A percentile compares a stretch with the other conserved stretches of the same genome.
phyloP scores from a whole-genome alignment of 2,113 vertebrate species.

The Paraplagusia blochii region DNA sequence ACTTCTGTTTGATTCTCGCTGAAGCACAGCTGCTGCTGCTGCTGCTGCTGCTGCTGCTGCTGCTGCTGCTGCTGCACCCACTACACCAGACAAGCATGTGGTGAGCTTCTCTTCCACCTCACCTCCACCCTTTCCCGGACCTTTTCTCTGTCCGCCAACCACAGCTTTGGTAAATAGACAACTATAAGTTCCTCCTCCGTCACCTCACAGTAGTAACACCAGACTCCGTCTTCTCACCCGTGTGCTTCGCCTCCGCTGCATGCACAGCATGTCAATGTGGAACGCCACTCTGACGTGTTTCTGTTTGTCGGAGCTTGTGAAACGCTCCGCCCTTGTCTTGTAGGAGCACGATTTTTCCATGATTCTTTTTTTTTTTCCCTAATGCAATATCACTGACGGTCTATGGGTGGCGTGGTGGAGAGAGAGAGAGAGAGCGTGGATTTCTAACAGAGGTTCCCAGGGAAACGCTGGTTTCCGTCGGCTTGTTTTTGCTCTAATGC shows the following conservation, averaged over 20 bases:
- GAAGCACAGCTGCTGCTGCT: conserved; percentile 56
- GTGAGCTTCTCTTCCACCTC: conserved; percentile 46
- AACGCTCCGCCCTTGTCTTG: conserved; percentile 55
- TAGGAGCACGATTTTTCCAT: conserved; percentile 50
- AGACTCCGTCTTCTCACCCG: conserved; percentile 58
- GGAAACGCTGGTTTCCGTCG: conserved; percentile 70
- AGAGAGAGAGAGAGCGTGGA: conserved; percentile 44
- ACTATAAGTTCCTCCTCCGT: too few relatives aligned
- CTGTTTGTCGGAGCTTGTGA: conserved; percentile 45
- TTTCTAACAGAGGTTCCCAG: conserved; percentile 63
- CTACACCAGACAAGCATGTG: conserved; percentile 52
- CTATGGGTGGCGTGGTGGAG: conserved; percentile 40
- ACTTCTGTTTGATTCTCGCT: conserved; percentile 55
- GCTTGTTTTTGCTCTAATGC: conserved; percentile 72
- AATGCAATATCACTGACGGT: conserved; percentile 67
- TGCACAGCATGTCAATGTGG: conserved; percentile 68
- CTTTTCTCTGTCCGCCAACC: conserved; percentile 39
- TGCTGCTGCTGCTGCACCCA: too few relatives aligned
- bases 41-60: conserved; percentile 33
- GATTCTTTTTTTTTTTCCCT: conserved; percentile 55
- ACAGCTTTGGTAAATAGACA: conserved; percentile 23
- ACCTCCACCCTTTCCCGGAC: conserved; percentile 45
- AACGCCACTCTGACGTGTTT: conserved; percentile 51
- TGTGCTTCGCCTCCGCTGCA: conserved; percentile 64
- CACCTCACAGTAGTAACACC: too few relatives aligned